Evolutionary conservation across 1,140 invertebrate species (phyloP).

Genomic region (Neodiprion pinetum): DNA sequence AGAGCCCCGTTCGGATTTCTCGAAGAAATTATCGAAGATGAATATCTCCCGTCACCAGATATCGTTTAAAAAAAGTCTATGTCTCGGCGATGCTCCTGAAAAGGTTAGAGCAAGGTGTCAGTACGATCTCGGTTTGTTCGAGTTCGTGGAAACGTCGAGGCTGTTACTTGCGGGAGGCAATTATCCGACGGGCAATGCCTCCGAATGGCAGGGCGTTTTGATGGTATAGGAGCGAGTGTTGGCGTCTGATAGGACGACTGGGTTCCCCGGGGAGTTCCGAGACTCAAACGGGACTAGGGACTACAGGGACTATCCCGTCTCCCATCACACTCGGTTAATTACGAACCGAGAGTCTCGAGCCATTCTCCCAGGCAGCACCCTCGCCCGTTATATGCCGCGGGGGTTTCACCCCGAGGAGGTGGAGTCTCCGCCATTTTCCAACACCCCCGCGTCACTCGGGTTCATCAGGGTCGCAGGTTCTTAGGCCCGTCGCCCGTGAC

Average conservation of each 20-base stretch:
- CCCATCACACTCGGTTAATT: constrained; percentile 52
- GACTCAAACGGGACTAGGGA: constrained; percentile 50
- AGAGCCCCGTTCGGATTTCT: too few relatives aligned
- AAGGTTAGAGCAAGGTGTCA: background rate
- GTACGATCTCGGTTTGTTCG: constrained; percentile 4
- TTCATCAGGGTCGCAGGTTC: constrained; percentile 13
- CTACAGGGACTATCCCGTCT: constrained; percentile 20
- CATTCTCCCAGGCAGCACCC: constrained; percentile 35
- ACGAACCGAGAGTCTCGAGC: constrained; percentile 34
- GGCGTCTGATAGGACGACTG: constrained; percentile 54
- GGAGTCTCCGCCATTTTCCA: constrained; percentile 18
- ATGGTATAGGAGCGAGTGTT: constrained; percentile 43
- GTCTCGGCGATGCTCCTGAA: background rate
- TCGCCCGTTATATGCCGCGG: constrained; percentile 21
- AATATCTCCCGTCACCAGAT: background rate
- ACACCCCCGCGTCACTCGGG: constrained; percentile 26
- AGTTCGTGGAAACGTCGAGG: background rate
- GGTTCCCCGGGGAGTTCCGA: constrained; percentile 53
- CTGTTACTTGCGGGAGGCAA: constrained; percentile 43
- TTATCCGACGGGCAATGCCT: constrained; percentile 56
- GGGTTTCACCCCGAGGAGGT: constrained; percentile 13
- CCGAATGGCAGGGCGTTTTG: constrained; percentile 33
- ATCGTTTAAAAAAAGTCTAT: background rate
- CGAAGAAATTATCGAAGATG: too few relatives aligned
- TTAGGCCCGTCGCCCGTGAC: background rate